A percentile compares a stretch with the other conserved stretches of the same genome.
Conservation (phyloP, 2,113 vertebrate genomes). For the Hypanus sabinus region DNA sequence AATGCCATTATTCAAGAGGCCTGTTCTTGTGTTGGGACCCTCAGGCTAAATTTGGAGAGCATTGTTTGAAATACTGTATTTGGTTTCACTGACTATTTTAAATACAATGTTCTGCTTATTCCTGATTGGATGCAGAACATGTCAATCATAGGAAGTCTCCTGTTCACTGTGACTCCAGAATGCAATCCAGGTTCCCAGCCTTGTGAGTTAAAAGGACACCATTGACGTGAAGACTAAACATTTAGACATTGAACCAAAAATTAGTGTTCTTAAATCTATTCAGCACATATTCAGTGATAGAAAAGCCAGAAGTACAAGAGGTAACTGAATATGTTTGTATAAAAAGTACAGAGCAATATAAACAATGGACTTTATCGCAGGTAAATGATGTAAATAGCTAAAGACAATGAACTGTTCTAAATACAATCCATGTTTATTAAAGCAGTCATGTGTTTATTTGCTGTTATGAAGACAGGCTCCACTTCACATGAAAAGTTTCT, state of each 20-base stretch:
- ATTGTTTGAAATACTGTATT: neutral
- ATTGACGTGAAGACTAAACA: conserved; percentile 27
- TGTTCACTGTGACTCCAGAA: neutral
- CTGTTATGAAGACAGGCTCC: conserved; percentile 2
- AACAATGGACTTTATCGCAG: neutral
- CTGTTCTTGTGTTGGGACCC: neutral
- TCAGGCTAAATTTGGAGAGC: neutral
- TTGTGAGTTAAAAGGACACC: neutral
- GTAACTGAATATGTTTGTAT: conserved; percentile 29
- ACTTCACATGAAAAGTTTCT: neutral
- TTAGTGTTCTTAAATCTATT: conserved; percentile 6
- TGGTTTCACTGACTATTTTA: neutral
- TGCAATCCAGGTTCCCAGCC: neutral
- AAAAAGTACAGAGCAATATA: conserved; percentile 6
- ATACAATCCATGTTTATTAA: conserved; percentile 26
- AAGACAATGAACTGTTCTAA: conserved; percentile 17
- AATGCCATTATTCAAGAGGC: neutral
- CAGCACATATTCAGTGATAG: conserved; percentile 2
- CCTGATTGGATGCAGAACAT: neutral
- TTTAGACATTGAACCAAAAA: neutral
- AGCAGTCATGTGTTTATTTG: conserved; percentile 11
- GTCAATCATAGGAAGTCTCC: neutral
- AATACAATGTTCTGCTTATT: neutral
- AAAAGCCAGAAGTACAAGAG: conserved; percentile 14
- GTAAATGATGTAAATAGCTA: conserved; percentile 32